Conservation (phyloP, 2,797 vertebrate species). For the Catharus ustulatus region DNA sequence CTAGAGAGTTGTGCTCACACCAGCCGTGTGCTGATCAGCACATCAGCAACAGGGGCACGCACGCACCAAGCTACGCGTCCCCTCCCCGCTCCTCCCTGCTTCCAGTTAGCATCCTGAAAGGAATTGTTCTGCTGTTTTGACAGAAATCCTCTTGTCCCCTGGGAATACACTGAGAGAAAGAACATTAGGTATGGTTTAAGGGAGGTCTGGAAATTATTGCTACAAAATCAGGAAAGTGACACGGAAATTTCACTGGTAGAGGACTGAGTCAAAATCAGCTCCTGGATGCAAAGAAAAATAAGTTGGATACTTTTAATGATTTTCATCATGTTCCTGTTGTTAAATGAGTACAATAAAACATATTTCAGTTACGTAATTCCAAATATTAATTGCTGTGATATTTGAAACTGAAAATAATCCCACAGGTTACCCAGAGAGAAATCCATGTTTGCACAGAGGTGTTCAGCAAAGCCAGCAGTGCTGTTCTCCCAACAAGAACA, state of each 20-base stretch:
- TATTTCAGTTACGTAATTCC: background rate
- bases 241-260: background rate
- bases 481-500: rapidly evolving
- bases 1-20: background rate
- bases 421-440: background rate
- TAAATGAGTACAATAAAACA: background rate
- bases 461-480: rapidly evolving
- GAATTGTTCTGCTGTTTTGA: background rate
- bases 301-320: background rate
- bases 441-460: background rate
- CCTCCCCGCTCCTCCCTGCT: background rate
- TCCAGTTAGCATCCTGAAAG: background rate
- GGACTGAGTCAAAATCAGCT: background rate
- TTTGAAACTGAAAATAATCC: background rate
- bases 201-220: background rate
- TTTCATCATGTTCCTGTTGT: background rate
- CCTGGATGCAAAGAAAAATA: background rate
- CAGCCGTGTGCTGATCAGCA: background rate
- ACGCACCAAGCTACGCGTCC: rapidly evolving
- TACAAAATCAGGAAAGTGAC: background rate
- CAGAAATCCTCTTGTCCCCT: background rate
- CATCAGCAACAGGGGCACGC: background rate
- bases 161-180: background rate
- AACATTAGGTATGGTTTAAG: background rate
- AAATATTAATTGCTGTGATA: background rate